phyloP scores from a whole-genome alignment of 2,797 vertebrate genomes.

The Erethizon dorsatum region DNA sequence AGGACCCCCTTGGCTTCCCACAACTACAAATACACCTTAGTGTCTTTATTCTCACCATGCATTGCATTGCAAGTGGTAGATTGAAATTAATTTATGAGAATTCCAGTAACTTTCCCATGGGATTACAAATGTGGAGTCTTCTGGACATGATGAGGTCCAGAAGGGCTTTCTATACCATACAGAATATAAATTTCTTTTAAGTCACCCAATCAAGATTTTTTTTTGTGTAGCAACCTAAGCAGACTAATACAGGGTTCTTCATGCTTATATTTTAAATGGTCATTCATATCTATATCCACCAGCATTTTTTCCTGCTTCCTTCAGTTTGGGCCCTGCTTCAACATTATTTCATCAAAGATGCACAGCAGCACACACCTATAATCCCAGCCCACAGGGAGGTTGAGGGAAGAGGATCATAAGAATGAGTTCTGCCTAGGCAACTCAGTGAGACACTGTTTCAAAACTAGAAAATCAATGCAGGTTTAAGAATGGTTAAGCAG shows the following conservation, averaged over 20 bases:
- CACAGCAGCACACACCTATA: neutral
- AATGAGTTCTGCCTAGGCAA: neutral
- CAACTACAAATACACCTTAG: neutral
- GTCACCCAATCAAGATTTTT: neutral
- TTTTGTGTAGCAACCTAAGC: neutral
- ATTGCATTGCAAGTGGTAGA: neutral
- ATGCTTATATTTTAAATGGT: neutral
- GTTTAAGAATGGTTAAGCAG: slow-evolving; percentile 36
- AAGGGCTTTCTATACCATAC: neutral
- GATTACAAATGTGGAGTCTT: neutral
- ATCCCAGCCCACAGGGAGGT: neutral
- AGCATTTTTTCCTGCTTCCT: neutral
- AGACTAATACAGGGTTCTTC: neutral
- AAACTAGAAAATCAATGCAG: neutral
- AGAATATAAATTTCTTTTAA: neutral
- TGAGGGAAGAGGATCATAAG: neutral
- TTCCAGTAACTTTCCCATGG: neutral
- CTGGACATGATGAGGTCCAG: neutral
- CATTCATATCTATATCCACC: neutral
- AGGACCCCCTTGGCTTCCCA: neutral
- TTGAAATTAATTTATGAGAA: neutral
- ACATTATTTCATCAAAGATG: slow-evolving; percentile 4
- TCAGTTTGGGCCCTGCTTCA: neutral
- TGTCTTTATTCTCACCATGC: neutral
- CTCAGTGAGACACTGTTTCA: neutral